A percentile compares a stretch with the other conserved stretches of the same genome.
These are phyloP conservation scores for Clarias macrocephalus DNA, from an alignment of 2,113 vertebrate species.

Conservation along the genomic window DNA sequence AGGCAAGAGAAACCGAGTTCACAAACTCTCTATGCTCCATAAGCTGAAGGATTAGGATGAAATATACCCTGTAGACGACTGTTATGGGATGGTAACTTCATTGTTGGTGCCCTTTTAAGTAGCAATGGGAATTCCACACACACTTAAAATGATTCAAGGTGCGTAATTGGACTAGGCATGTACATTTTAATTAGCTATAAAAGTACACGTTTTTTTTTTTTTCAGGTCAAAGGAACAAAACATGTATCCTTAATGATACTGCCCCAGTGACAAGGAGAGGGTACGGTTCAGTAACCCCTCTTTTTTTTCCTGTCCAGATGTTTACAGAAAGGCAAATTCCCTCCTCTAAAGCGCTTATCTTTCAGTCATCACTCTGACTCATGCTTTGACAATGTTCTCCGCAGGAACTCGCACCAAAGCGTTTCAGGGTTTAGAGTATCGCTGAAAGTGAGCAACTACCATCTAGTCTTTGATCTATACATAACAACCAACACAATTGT, in stretches of 20 bases:
- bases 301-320: constrained; percentile 25
- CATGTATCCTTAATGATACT: not conserved
- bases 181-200: not conserved
- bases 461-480: constrained; percentile 4
- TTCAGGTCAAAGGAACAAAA: not conserved
- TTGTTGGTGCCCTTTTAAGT: not conserved
- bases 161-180: no score
- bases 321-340: constrained; percentile 36
- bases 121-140: not conserved
- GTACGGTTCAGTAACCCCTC: not conserved
- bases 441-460: not conserved
- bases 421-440: not conserved
- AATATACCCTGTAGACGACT: constrained; percentile 35
- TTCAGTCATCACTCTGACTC: constrained; percentile 22
- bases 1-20: constrained; percentile 44
- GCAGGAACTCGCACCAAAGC: constrained; percentile 15
- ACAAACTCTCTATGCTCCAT: constrained; percentile 45
- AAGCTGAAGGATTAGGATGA: constrained; percentile 42
- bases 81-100: constrained; percentile 9
- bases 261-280: not conserved
- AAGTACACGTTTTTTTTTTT: not conserved
- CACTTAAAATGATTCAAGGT: not conserved
- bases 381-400: constrained; percentile 27
- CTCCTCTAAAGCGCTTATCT: constrained; percentile 45
- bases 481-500: not conserved